Base-by-base conservation (phyloP, 2,113 vertebrate species). In the Euleptes europaea region DNA sequence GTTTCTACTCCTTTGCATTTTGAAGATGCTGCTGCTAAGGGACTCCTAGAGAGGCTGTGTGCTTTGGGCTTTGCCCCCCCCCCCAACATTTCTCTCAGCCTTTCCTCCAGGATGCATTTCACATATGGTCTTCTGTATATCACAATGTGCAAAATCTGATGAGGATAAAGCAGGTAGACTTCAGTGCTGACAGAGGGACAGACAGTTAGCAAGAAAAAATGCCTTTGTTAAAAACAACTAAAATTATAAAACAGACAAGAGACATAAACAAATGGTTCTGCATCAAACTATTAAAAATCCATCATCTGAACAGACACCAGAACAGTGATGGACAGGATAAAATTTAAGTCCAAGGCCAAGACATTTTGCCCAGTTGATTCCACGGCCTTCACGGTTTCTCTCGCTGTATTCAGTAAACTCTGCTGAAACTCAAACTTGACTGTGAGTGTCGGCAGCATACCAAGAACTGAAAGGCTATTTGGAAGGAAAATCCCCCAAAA, bases 21-120 rank as follows among this genome's bases (percentile, higher is more conserved):
- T 71, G 84, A 89, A 81, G n/a, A 17, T 81, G 76, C 26, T 54
- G 75, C 69, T 67, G 21, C 42, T 71, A 83, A 89, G 54, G 23
- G 86, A 47, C 21, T 86, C 38, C 51, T 23, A 75, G 51, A n/a
- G 74, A 38, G 88, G 88, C 19, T 5, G 1, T 35, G 7, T 82
- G n/a, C 42, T 33, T 4, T 40, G 4, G 0, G 17, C 21, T 80
- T 72, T 88, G 12, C 7, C 31, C 47, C 76, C 23, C 63, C 31
- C 6, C 54, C 44, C 87, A 77, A 77, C 31, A 21, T 6, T 4
- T 14, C 2, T 31, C 51, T 44, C 10, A 40, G 76, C 23, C 13
- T 28, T 42, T 63, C 11, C 76, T 40, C 40, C 9, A 40, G 6
- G 19, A 9, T 57, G 19, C 17, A 35, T 57, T 38, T 35, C 28